A percentile compares a stretch with the other conserved stretches of the same genome.
phyloP scores from a whole-genome alignment of 92 coral and sea anemone genomes.

The Hydrozoanthus gracilis region DNA sequence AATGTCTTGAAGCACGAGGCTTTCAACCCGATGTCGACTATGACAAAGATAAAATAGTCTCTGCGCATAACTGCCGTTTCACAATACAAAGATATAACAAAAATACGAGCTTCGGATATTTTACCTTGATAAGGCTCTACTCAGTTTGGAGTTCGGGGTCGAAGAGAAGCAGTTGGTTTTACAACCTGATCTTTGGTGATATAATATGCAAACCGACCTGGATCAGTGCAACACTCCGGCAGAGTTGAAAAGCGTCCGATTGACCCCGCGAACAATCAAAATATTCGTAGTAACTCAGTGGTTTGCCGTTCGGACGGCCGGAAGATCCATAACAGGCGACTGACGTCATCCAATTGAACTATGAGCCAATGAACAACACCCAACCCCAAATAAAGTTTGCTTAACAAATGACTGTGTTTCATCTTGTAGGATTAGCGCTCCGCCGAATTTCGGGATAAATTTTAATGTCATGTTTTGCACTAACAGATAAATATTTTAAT shows the following conservation, averaged over 20 bases:
- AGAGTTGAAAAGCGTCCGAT: neutral
- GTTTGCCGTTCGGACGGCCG: neutral
- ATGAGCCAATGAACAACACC: neutral
- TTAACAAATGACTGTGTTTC: slow-evolving; percentile 18
- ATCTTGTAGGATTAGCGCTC: slow-evolving; percentile 15
- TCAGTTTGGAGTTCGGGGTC: neutral
- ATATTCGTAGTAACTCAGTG: slow-evolving; percentile 1
- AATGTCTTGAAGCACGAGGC: neutral
- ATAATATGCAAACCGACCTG: neutral
- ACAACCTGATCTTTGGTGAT: neutral
- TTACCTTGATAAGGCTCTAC: neutral
- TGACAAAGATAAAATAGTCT: neutral
- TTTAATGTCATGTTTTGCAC: neutral
- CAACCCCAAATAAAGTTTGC: slow-evolving; percentile 27
- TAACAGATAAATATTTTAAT: neutral
- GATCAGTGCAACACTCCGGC: neutral
- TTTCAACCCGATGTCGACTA: neutral
- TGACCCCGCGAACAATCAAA: slow-evolving; percentile 11
- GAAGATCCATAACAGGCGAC: slow-evolving; percentile 22
- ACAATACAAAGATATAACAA: neutral
- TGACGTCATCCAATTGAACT: slow-evolving; percentile 30
- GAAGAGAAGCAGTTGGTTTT: neutral
- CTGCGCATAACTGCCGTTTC: neutral
- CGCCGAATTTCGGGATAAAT: too few relatives aligned
- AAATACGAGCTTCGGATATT: neutral